These are phyloP conservation scores for Apis mellifera DNA, from an alignment of 1,140 invertebrate genomes.

Conservation along the genomic window DNA sequence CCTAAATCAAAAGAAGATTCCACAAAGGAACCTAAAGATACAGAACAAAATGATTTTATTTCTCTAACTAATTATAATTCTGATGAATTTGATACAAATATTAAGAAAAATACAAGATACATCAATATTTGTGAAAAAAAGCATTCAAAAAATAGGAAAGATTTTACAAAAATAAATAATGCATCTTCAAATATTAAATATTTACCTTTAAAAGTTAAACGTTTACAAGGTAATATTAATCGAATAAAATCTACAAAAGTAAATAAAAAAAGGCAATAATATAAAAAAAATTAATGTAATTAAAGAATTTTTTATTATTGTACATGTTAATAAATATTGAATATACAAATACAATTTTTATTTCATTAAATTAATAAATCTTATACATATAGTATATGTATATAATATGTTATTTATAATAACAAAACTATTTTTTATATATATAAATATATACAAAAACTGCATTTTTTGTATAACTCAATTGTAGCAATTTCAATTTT, in stretches of 20 bases:
- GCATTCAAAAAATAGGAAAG: constrained; percentile 9
- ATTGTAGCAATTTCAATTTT: neutral
- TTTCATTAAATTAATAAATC: neutral
- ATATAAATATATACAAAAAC: constrained; percentile 56
- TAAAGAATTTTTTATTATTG: constrained; percentile 38
- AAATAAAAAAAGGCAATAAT: constrained; percentile 66
- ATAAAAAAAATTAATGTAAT: constrained; percentile 1
- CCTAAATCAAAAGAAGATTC: constrained; percentile 31
- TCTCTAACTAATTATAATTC: neutral
- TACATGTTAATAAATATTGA: constrained; percentile 33
- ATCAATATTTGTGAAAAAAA: constrained; percentile 6
- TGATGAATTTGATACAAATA: neutral
- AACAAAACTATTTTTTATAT: constrained; percentile 30
- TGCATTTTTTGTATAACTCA: neutral
- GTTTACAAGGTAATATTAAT: constrained; percentile 71
- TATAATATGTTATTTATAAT: neutral
- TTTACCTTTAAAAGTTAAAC: constrained; percentile 75
- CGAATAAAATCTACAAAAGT: constrained; percentile 73
- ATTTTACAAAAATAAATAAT: constrained; percentile 21
- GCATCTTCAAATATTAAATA: constrained; percentile 59
- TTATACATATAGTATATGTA: neutral
- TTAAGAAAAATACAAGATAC: constrained; percentile 26
- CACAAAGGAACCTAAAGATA: constrained; percentile 23
- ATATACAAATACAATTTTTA: constrained; percentile 32
- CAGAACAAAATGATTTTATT: constrained; percentile 3